Evolutionary conservation across 2,888 invertebrate species (phyloP), one percentile per base, ranked within the genome.

Genomic region (Boloria euphrosyne): DNA sequence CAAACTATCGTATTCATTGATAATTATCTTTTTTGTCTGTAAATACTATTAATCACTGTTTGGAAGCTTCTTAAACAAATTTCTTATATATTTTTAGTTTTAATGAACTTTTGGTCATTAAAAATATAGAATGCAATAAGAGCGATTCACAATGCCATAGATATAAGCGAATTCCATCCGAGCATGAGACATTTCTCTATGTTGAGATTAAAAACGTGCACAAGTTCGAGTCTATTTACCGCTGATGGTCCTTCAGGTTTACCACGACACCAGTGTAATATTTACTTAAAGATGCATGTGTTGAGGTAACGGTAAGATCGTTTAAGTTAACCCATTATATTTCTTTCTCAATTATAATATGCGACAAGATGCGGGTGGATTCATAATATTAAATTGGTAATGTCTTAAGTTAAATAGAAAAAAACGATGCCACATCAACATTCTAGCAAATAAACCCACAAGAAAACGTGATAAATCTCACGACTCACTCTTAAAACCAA

Each of bases 401-500:
- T 27, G 50, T 52, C 13, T 65, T 61, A 47, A 64, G 10, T 7
- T 55, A 61, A 50, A 51, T 27, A 55, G 52, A 18, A 57, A 58
- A 65, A 47, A 58, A 10, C 17, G n/a, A 38, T 53, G 43, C 46
- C 38, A 18, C 46, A 61, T 18, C n/a, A 61, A 60, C 27, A 62
- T 60, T 57, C n/a, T 52, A 51, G 46, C 59, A 53, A 46, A 65
- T 69, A 62, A 55, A 54, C 50, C 66, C 66, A 52, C 69, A 65
- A 69, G 53, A 67, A 58, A 69, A 71, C 72, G 70, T 71, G 71
- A 72, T 67, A 65, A 67, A 76, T 71, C 70, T 73, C 76, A 77
- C 72, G 76, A 85, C 85, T 84, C 80, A 86, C 85, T 83, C 79
- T 81, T 63, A 82, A 76, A 71, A 85, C 80, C 74, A 76, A 77